These are phyloP conservation scores for Dendrolimus houi DNA, from an alignment of 2,888 invertebrate species.

Conservation along the genomic window DNA sequence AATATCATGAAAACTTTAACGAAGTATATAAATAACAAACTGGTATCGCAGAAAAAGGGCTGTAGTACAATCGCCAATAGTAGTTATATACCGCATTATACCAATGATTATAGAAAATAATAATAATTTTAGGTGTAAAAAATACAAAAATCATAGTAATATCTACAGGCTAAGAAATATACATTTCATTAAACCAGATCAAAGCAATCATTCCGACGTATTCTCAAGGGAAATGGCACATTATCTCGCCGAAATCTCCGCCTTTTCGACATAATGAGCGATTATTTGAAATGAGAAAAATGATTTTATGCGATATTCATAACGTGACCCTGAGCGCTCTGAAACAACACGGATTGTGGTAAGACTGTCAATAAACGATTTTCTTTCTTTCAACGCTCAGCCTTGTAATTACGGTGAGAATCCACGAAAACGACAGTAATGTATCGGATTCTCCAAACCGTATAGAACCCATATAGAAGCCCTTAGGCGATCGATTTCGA, in stretches of 20 bases:
- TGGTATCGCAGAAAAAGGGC: no score
- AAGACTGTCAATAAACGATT: conserved; percentile 3
- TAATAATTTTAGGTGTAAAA: conserved; percentile 2
- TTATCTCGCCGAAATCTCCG: conserved; percentile 36
- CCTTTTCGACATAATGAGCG: conserved; percentile 44
- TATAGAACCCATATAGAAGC: conserved; percentile 8
- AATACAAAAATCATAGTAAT: not conserved
- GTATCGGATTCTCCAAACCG: not conserved
- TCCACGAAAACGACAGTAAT: not conserved
- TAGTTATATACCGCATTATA: conserved; percentile 2
- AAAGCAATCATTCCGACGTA: conserved; percentile 20
- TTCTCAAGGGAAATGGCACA: conserved; percentile 29
- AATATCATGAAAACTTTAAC: no score
- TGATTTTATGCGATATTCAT: conserved; percentile 37
- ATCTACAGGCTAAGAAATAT: conserved; percentile 10
- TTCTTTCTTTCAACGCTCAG: conserved; percentile 10
- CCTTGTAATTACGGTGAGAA: not conserved
- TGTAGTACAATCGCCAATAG: no score
- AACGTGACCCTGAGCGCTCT: conserved; percentile 16
- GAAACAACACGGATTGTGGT: conserved; percentile 8
- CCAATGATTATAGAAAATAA: conserved; percentile 2
- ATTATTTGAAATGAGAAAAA: conserved; percentile 53
- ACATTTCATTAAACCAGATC: conserved; percentile 23
- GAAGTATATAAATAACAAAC: no score
- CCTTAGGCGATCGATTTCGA: conserved; percentile 18